These are phyloP conservation scores for Petrocephalus microphthalmus DNA, from an alignment of 2,113 vertebrate species.

Conservation along the genomic window DNA sequence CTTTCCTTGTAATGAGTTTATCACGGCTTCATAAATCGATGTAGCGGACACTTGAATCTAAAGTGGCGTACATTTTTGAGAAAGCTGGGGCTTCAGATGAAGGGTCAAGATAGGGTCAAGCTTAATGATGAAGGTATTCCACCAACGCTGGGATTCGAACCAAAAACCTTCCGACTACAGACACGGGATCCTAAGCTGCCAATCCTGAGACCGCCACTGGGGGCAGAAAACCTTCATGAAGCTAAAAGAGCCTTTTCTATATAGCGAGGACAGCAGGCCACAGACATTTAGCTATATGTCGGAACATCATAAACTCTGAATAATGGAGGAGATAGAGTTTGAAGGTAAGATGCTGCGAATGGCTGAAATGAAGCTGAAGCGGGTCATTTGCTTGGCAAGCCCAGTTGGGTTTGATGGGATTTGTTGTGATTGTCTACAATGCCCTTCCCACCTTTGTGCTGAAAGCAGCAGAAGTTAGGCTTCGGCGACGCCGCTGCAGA, in stretches of 20 bases:
- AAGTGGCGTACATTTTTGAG: not conserved
- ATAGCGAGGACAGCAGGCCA: not conserved
- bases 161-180: not conserved
- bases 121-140: not conserved
- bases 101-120: not conserved
- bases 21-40: not conserved
- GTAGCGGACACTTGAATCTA: not conserved
- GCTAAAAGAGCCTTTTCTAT: not conserved
- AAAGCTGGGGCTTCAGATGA: not conserved
- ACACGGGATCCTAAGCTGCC: not conserved
- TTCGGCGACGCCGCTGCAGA: not conserved
- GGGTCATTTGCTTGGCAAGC: not conserved
- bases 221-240: not conserved
- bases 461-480: not conserved
- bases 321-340: not conserved
- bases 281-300: not conserved
- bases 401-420: not conserved
- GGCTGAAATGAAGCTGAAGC: not conserved
- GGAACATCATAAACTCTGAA: not conserved
- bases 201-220: not conserved
- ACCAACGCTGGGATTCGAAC: not conserved
- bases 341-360: not conserved
- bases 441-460: not conserved
- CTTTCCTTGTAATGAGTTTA: not conserved
- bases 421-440: not conserved